phyloP scores from a whole-genome alignment of 1,140 invertebrate species.

The Ceratitis capitata region DNA sequence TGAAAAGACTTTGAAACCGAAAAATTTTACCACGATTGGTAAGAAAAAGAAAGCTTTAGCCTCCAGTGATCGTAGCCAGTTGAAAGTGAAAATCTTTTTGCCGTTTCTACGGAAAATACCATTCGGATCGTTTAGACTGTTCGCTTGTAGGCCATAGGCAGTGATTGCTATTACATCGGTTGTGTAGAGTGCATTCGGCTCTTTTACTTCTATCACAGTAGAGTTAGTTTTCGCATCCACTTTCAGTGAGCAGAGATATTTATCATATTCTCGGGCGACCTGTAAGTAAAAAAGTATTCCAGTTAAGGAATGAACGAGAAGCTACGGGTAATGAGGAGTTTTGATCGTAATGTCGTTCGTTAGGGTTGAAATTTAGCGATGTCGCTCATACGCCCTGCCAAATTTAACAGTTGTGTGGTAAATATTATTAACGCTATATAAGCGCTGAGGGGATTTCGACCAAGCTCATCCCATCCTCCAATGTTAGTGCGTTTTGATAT shows the following conservation, averaged over 20 bases:
- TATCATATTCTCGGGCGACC: conserved; percentile 55
- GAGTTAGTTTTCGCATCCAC: conserved; percentile 34
- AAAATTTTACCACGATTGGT: conserved; percentile 48
- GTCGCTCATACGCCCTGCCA: too few species aligned
- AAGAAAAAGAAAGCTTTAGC: conserved; percentile 66
- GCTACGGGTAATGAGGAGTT: too few species aligned
- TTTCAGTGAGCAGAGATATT: conserved; percentile 24
- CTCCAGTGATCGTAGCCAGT: conserved; percentile 66
- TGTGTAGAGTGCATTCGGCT: conserved; percentile 67
- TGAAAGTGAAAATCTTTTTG: conserved; percentile 67
- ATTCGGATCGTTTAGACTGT: conserved; percentile 66
- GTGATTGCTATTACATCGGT: conserved; percentile 71
- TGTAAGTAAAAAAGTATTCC: too few species aligned
- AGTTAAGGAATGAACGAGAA: too few species aligned
- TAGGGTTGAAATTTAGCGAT: too few species aligned
- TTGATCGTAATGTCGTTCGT: too few species aligned
- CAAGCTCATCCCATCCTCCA: too few species aligned
- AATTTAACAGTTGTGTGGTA: too few species aligned
- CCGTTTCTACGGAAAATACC: conserved; percentile 65
- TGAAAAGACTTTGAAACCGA: conserved; percentile 51
- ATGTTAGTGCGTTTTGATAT: too few species aligned
- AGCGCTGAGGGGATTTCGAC: too few species aligned
- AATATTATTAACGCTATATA: too few species aligned
- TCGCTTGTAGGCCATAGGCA: conserved; percentile 71
- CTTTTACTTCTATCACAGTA: conserved; percentile 53